Evolutionary conservation across 2,113 vertebrate genomes (phyloP), one percentile per base, ranked within the genome.

Genomic region (Triplophysa siluroides): DNA sequence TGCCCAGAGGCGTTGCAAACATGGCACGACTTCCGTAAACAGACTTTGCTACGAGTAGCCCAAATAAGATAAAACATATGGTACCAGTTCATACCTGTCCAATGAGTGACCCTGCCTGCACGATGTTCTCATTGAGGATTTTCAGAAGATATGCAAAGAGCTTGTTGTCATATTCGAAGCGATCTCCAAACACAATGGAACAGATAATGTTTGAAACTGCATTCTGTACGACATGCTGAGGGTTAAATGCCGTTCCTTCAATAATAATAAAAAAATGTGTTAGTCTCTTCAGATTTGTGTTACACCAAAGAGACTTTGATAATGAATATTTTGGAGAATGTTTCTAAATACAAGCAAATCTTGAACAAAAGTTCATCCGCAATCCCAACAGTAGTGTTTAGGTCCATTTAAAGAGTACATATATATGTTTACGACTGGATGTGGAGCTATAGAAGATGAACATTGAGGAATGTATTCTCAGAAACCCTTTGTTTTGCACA

Each of bases 141-240:
- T 83, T 68, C 73, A 89, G 81, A 41, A 88, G 77, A 14, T 84
- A 14, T 33, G 19, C 10, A 8, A 90, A 88, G 10, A 24, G n/a
- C 13, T 83, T 56, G 67, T 90, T 54, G 13, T 86, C 60, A 16
- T 88, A 88, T 12, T 89, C 78, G 0, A 85, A 89, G 4, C 87
- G 85, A 26, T 86, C 77, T 41, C 88, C 88, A 19, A 90, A 88
- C 38, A 88, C 74, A 2, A 90, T 80, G 23, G 85, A 85, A 81
- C 88, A 87, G 79, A 89, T 89, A 8, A 89, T 88, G 64, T 90
- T 90, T 66, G 88, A 84, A 1, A 82, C 66, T 0, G 84, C 83
- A 12, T 88, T 88, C 29, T 84, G 71, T 18, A 89, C 50, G 23
- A 63, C 52, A 26, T 75, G 76, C 10, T 76, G 58, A 2, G 87